A percentile compares a stretch with the other conserved stretches of the same genome.
Evolutionary conservation across 2,888 invertebrate species (phyloP).

Genomic region (Nemoura dubitans): DNA sequence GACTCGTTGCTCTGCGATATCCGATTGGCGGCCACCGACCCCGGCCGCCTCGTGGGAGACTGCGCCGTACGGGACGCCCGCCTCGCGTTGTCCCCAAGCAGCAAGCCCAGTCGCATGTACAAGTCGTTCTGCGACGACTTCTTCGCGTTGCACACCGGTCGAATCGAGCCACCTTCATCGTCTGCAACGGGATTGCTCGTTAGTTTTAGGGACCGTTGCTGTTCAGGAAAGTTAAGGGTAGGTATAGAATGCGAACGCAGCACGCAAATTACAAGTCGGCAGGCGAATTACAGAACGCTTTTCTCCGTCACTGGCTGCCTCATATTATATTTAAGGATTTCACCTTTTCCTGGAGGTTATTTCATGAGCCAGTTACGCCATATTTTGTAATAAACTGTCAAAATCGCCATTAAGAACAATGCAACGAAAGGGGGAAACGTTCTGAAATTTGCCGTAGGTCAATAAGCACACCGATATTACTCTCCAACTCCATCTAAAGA

Average conservation of each 20-base stretch:
- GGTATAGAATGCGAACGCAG: slow-evolving; percentile 1
- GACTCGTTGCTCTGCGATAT: slow-evolving; percentile 57
- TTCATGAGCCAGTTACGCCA: too few species aligned
- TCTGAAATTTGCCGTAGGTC: too few species aligned
- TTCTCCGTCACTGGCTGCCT: too few species aligned
- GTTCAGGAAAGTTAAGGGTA: slow-evolving; percentile 47
- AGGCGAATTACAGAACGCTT: too few species aligned
- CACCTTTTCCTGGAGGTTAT: too few species aligned
- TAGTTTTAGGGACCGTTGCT: neutral
- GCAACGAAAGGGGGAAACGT: too few species aligned
- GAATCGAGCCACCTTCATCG: slow-evolving; percentile 76
- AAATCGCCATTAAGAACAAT: too few species aligned
- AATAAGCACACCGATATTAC: too few species aligned
- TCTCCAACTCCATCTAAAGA: too few species aligned
- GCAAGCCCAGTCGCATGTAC: slow-evolving; percentile 83
- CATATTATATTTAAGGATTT: too few species aligned
- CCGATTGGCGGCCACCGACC: slow-evolving; percentile 52
- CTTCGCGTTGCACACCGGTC: slow-evolving; percentile 61
- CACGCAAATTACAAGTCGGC: neutral
- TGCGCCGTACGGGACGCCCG: slow-evolving; percentile 62
- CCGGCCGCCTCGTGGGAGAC: slow-evolving; percentile 56
- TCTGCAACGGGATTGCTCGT: slow-evolving; percentile 68
- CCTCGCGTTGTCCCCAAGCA: slow-evolving; percentile 76
- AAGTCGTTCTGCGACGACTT: slow-evolving; percentile 78
- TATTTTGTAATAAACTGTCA: too few species aligned